Base-by-base conservation (phyloP, 2,888 invertebrate species). In the Sarcophaga subvicina region DNA sequence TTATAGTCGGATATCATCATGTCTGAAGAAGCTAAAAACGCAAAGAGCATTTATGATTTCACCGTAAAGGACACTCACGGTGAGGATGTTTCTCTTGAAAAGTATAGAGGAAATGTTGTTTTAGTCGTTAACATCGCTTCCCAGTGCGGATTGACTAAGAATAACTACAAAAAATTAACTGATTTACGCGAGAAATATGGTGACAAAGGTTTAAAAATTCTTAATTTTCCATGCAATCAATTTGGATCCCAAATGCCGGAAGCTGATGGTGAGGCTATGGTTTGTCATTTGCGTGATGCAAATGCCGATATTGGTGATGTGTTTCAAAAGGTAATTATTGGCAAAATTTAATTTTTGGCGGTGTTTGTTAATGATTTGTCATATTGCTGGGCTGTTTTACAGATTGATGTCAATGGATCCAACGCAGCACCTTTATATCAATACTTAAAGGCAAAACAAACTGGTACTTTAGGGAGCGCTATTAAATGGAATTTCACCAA, bases 51-150 rank as follows among this genome's bases (percentile, higher is more conserved):
- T 86, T 97, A 97, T 93, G 96, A 96, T 71, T 97, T 97, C 92
- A 95, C 94, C 45, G 97, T 96, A 0, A 96, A 95, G 89, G 96
- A 97, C 90, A 96, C 97, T 66, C 95, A 96, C 90, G 97, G 97
- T 0, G 94, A 96, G 81, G 95, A 95, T 37, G 95, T 97, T 0
- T 95, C 95, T 1, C 93, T 98, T 76, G 96, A 95, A 0, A 94
- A 94, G 86, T 95, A 95, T 89, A 94, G 95, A 90, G 98, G 97
- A 22, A 94, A 96, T 88, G 96, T 97, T 2, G 94, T 96, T 1
- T 91, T 98, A n/a, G 95, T 98, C 80, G 97, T 98, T 1, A 98
- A 98, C 91, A 97, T 98, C 11, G 98, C 98, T 0, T 97, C 97
- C 2, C 95, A 97, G 91, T 98, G 98, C 93, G 97, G 97, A 0